A percentile compares a stretch with the other conserved stretches of the same genome.
phyloP scores from a whole-genome alignment of 2,888 invertebrate genomes.

The Theretra japonica region DNA sequence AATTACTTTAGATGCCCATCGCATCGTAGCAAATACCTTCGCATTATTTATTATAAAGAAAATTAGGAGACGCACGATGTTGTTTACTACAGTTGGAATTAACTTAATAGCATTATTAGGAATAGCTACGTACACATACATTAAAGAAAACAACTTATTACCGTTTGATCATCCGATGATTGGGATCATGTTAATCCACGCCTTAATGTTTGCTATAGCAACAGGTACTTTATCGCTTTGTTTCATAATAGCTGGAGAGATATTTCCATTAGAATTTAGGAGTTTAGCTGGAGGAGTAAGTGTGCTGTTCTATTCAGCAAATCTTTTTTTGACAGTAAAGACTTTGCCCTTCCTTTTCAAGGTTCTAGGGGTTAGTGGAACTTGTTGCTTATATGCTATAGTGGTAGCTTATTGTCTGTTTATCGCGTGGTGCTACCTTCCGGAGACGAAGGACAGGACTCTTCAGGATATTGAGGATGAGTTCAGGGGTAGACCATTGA shows the following conservation, averaged over 20 bases:
- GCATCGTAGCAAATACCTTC: slow-evolving; percentile 47
- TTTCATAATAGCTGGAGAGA: slow-evolving; percentile 87
- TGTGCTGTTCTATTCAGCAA: slow-evolving; percentile 61
- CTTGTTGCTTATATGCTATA: slow-evolving; percentile 58
- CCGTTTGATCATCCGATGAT: slow-evolving; percentile 45
- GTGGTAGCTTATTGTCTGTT: slow-evolving; percentile 61
- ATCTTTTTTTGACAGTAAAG: slow-evolving; percentile 67
- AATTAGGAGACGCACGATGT: slow-evolving; percentile 48
- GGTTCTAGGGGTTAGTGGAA: slow-evolving; percentile 59
- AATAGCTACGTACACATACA: slow-evolving; percentile 47
- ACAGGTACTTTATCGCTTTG: slow-evolving; percentile 82
- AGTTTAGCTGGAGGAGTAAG: slow-evolving; percentile 73
- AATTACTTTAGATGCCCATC: slow-evolving; percentile 48
- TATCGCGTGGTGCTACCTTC: slow-evolving; percentile 60
- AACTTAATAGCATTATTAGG: slow-evolving; percentile 44
- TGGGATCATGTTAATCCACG: slow-evolving; percentile 41
- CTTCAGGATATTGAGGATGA: slow-evolving; percentile 74
- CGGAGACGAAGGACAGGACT: slow-evolving; percentile 73
- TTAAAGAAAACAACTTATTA: slow-evolving; percentile 40
- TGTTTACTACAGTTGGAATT: slow-evolving; percentile 44
- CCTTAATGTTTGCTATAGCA: slow-evolving; percentile 67
- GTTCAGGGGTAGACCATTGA: slow-evolving; percentile 61
- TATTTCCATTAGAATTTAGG: slow-evolving; percentile 82
- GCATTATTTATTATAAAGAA: slow-evolving; percentile 50
- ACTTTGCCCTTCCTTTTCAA: slow-evolving; percentile 61